phyloP scores from a whole-genome alignment of 2,113 vertebrate genomes.

The Lipophrys pholis region DNA sequence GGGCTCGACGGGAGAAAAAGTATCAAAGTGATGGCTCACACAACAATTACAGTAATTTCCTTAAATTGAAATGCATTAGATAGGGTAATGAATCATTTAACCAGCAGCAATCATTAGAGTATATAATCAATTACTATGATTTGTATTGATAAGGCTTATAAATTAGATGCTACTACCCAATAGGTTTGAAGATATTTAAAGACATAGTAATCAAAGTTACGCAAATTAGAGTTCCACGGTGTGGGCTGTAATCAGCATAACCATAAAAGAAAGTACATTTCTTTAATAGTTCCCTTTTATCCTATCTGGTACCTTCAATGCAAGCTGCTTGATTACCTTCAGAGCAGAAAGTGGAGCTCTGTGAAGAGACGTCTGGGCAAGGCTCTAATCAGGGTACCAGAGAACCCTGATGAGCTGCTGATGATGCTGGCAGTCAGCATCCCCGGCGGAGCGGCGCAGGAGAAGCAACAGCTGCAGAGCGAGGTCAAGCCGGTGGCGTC shows the following conservation, averaged over 20 bases:
- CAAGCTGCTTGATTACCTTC: slow-evolving; percentile 44
- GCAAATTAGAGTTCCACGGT: background rate
- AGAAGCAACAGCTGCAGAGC: slow-evolving; percentile 51
- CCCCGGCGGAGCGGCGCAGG: slow-evolving; percentile 38
- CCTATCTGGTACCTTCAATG: background rate
- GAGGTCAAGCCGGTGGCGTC: slow-evolving; percentile 30
- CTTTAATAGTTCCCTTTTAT: slow-evolving; percentile 9
- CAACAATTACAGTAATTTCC: too few species aligned
- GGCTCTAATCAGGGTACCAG: slow-evolving; percentile 43
- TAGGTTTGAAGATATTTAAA: background rate
- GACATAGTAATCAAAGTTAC: slow-evolving; percentile 1
- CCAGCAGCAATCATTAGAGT: too few species aligned
- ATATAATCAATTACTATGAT: too few species aligned
- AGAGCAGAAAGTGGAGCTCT: slow-evolving; percentile 1
- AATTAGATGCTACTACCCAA: background rate
- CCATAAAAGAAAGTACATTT: background rate
- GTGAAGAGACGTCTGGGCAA: slow-evolving; percentile 40
- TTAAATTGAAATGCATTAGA: too few species aligned
- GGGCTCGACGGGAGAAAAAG: too few species aligned
- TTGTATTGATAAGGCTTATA: too few species aligned
- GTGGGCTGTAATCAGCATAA: background rate
- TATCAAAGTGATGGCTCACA: too few species aligned
- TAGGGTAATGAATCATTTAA: too few species aligned
- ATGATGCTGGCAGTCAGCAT: slow-evolving; percentile 41
- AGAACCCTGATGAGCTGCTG: slow-evolving; percentile 53